A percentile compares a stretch with the other conserved stretches of the same genome.
These are phyloP conservation scores for Nannobrachium achirus DNA, from an alignment of 2,113 vertebrate genomes.

Conservation along the genomic window DNA sequence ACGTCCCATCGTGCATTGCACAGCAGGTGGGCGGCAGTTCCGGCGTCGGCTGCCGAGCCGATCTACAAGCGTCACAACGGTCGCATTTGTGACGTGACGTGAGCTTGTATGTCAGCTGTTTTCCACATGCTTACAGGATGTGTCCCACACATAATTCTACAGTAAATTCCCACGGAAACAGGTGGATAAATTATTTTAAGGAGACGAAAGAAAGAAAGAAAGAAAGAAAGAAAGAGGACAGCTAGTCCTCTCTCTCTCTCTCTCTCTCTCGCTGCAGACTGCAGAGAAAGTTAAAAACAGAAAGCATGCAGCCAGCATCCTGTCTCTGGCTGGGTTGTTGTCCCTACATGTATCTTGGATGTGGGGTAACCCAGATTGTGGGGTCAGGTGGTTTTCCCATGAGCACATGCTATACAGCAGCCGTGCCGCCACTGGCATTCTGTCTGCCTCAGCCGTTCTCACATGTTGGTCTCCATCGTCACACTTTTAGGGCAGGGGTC, in stretches of 20 bases:
- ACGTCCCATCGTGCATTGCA: no score
- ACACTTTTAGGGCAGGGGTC: no score
- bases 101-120: no score
- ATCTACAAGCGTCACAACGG: no score
- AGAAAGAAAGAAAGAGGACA: slow-evolving; percentile 58
- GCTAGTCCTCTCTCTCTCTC: slow-evolving; percentile 4
- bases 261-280: not conserved
- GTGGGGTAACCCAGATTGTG: slow-evolving; percentile 58
- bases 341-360: slow-evolving; percentile 26
- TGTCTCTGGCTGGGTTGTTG: slow-evolving; percentile 10
- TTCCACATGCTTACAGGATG: no score
- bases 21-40: no score
- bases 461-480: slow-evolving; percentile 16
- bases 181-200: no score
- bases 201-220: no score
- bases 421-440: slow-evolving; percentile 32
- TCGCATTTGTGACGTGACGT: no score
- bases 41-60: no score
- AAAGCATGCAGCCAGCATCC: slow-evolving; percentile 38
- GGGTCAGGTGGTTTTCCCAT: slow-evolving; percentile 55
- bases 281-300: not conserved
- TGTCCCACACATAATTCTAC: no score
- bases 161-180: no score
- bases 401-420: slow-evolving; percentile 36
- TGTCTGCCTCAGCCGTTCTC: slow-evolving; percentile 50